Base-by-base conservation (phyloP, 1,140 invertebrate species). In the Megathymus violae region DNA sequence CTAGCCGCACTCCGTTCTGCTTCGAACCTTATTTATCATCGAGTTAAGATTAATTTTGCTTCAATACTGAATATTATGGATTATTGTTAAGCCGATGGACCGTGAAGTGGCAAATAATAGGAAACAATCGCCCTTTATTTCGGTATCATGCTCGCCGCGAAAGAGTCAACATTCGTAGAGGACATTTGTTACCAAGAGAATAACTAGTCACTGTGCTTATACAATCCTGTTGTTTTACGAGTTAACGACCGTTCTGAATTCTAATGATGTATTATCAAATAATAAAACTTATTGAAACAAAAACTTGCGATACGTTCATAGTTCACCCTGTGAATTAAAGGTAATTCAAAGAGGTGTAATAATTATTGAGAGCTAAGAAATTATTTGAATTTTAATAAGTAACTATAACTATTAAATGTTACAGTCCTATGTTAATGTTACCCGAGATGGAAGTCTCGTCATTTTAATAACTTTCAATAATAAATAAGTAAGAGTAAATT, bases 61-160 rank as follows among this genome's bases (percentile, higher is more conserved):
- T n/a, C 44, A 27, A 47, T 22, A 17, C 9, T 41, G 16, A 25
- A 61, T 27, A 41, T n/a, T 63, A 62, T 62, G 46, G 40, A 34
- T 62, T 56, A 67, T 69, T 72, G 52, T 69, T 59, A 56, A 64
- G 15, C 15, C 67, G 40, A 43, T 69, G 48, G 69, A 71, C 56
- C 50, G 59, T 69, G 66, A 64, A 70, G 63, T 66, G 61, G 54
- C 72, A 74, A 76, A 70, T 76, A 79, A 73, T 74, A 69, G 65
- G 58, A 60, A 71, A 79, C 74, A 78, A 79, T 75, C 61, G 64
- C 34, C 58, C 58, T 78, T 71, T 81, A 70, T 78, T 79, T 65
- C 41, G 52, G 65, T 72, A 75, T 77, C 78, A 76, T 64, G 65
- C 67, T 75, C 62, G 59, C 54, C 68, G 58, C 65, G 69, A 71